Evolutionary conservation across 2,797 vertebrate genomes (phyloP), one percentile per base, ranked within the genome.

Genomic region (Antrozous pallidus): DNA sequence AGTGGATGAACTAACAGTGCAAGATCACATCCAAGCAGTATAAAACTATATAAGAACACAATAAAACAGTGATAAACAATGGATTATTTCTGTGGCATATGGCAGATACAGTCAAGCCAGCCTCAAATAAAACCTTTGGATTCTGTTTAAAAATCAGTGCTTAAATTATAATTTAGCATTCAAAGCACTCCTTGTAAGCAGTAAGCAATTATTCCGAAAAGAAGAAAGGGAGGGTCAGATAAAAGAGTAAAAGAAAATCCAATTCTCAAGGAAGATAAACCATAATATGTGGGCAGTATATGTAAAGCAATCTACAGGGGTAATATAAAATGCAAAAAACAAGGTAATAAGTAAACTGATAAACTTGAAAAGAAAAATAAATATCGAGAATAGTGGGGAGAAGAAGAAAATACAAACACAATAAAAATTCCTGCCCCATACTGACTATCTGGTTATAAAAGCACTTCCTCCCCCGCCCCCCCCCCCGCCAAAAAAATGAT

Each of bases 41-140:
- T 77, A 77, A 95, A 90, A 80, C 67, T 40, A 75, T 78, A 56
- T 92, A 91, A 84, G 92, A 93, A 93, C 70, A 95, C 92, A 95
- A 91, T 92, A 88, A 94, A 95, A 89, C 63, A 88, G 88, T 84
- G n/a, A 87, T 91, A 96, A 96, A 96, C 85, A 96, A 96, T 96
- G 73, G 79, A 95, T 92, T 91, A 73, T 92, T 96, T 92, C 79
- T 90, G 79, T 61, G 90, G 78, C 96, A 96, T 96, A 96, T 94
- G 95, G 96, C 51, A 91, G 74, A 94, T 49, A 49, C 38, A 89
- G 61, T 90, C 78, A 51, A 86, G 82, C 47, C 61, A 92, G 40
- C 12, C 36, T 92, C 71, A 90, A 77, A 86, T 40, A 63, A 33
- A 88, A 95, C 85, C 93, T 79, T 94, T 86, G 14, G 33, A 94